A percentile compares a stretch with the other conserved stretches of the same genome.
These are phyloP conservation scores for Mandrillus leucophaeus DNA, from an alignment of 2,113 vertebrate species.

Conservation along the genomic window DNA sequence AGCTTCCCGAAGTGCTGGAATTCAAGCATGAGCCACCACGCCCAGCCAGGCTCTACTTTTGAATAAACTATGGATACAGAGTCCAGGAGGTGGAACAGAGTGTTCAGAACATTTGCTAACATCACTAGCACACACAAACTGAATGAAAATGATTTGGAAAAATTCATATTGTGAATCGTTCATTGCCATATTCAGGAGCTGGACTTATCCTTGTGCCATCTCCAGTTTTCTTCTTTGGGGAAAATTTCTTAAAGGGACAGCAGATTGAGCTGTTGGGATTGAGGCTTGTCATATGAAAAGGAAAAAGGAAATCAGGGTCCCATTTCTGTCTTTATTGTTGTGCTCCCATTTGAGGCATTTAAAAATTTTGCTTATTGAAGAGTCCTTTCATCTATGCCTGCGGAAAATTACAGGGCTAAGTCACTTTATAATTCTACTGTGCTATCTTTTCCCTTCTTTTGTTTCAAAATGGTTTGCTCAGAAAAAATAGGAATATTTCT, in stretches of 20 bases:
- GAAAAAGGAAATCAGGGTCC: constrained; percentile 9
- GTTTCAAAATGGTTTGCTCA: background rate
- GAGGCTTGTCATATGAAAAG: background rate
- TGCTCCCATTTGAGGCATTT: constrained; percentile 19
- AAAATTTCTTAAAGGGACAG: background rate
- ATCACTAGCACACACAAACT: background rate
- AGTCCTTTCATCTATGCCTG: constrained; percentile 11
- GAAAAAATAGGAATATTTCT: background rate
- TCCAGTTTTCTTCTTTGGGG: background rate
- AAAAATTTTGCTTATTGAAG: constrained; percentile 36
- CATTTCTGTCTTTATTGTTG: constrained; percentile 17
- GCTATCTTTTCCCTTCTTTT: background rate
- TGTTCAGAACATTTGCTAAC: background rate
- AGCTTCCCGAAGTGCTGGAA: no score
- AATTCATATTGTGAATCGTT: background rate
- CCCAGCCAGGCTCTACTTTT: background rate
- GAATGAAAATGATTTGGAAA: background rate
- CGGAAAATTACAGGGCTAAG: background rate
- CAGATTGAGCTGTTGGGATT: constrained; percentile 8
- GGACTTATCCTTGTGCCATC: background rate
- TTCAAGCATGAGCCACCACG: no score
- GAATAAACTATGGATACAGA: background rate
- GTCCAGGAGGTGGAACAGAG: background rate
- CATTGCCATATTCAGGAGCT: background rate
- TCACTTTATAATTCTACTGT: background rate